These are phyloP conservation scores for Oryctolagus cuniculus DNA, from an alignment of 2,113 vertebrate genomes.

Conservation along the genomic window mOryCun1.1 NC_091449.1:45063501-45064000, in stretches of 20 bases:
- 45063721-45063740: constrained; percentile 15
- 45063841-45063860: constrained; percentile 49
- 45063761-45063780: constrained; percentile 54
- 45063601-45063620: neutral
- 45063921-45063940: constrained; percentile 75
- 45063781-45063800: constrained; percentile 55
- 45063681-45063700: neutral
- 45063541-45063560: neutral
- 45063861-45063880: constrained; percentile 72
- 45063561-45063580: neutral
- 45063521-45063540: constrained; percentile 30
- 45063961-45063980: constrained; percentile 78
- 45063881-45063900: constrained; percentile 83
- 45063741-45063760: constrained; percentile 13
- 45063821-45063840: constrained; percentile 57
- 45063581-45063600: neutral
- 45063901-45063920: constrained; percentile 71
- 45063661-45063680: neutral
- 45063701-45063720: constrained; percentile 42
- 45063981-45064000: constrained; percentile 80
- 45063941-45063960: constrained; percentile 82
- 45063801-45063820: constrained; percentile 61
- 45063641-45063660: constrained; percentile 2
- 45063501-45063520: constrained; percentile 17
- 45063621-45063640: neutral